A percentile compares a stretch with the other conserved stretches of the same genome.
Evolutionary conservation across 2,113 vertebrate genomes (phyloP).

Genomic region (Bos indicus): DNA sequence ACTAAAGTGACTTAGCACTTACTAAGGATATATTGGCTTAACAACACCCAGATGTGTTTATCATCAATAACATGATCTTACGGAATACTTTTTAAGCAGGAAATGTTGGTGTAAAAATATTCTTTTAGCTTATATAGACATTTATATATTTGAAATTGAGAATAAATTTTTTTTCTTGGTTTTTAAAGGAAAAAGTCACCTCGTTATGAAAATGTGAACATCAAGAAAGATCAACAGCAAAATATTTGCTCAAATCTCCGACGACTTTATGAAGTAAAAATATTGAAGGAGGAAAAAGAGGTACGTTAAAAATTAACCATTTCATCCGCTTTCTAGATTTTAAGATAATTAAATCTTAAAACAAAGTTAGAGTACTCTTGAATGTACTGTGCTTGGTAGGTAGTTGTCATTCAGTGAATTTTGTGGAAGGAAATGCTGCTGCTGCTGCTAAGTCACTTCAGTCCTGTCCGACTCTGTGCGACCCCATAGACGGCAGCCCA

Average conservation of each 20-base stretch:
- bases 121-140: slow-evolving; percentile 1
- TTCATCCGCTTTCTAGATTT: slow-evolving; percentile 51
- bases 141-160: slow-evolving; percentile 59
- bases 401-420: neutral
- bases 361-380: neutral
- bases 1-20: neutral
- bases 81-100: neutral
- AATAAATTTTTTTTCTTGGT: slow-evolving; percentile 73
- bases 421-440: neutral
- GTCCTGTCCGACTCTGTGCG: too few relatives aligned
- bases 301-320: slow-evolving; percentile 62
- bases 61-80: neutral
- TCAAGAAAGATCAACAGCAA: slow-evolving; percentile 78
- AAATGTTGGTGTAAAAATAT: neutral
- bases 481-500: too few relatives aligned
- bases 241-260: slow-evolving; percentile 77
- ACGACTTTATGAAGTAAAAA: slow-evolving; percentile 78
- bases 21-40: slow-evolving; percentile 8
- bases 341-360: slow-evolving; percentile 49
- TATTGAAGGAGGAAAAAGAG: slow-evolving; percentile 82
- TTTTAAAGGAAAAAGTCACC: slow-evolving; percentile 77
- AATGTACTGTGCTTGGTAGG: neutral
- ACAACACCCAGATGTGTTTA: neutral
- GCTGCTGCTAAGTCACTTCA: too few relatives aligned
- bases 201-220: slow-evolving; percentile 83